Base-by-base conservation (phyloP, 1,140 invertebrate genomes). In the Anastatus disparis region DNA sequence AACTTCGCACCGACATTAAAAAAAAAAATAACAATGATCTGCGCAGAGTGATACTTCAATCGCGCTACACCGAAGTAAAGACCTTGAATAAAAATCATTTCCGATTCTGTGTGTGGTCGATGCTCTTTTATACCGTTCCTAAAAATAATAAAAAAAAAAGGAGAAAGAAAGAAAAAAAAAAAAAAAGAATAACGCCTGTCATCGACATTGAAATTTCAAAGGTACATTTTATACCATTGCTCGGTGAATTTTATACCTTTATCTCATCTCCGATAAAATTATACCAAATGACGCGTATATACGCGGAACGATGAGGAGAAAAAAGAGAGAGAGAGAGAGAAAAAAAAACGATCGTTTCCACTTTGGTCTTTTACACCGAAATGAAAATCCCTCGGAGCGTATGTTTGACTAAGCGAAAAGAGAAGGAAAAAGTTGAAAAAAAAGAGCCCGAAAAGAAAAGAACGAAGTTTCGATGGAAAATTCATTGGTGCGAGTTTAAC, bases 1-100 rank as follows among this genome's bases (percentile, higher is more conserved):
- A n/a, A n/a, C n/a, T n/a, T n/a, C n/a, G n/a, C n/a, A n/a, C n/a
- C n/a, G n/a, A n/a, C n/a, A n/a, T n/a, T n/a, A n/a, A n/a, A n/a
- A n/a, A n/a, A n/a, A n/a, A n/a, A n/a, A n/a, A n/a, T n/a, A n/a
- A n/a, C n/a, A n/a, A n/a, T n/a, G n/a, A n/a, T n/a, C n/a, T n/a
- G n/a, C n/a, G n/a, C n/a, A n/a, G n/a, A n/a, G n/a, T n/a, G n/a
- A n/a, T n/a, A n/a, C n/a, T n/a, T n/a, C n/a, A n/a, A n/a, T n/a
- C n/a, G n/a, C n/a, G n/a, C n/a, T n/a, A n/a, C n/a, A n/a, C n/a
- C n/a, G n/a, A n/a, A n/a, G n/a, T n/a, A n/a, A 26, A 27, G 52
- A 17, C 52, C 52, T 53, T 53, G 52, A 55, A 55, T 10, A 55
- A 55, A 55, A 55, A 55, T 55, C 4, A 55, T 35, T 55, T n/a